These are phyloP conservation scores for Pseudococcus viburni DNA, from an alignment of 2,888 invertebrate species.

Conservation along the genomic window DNA sequence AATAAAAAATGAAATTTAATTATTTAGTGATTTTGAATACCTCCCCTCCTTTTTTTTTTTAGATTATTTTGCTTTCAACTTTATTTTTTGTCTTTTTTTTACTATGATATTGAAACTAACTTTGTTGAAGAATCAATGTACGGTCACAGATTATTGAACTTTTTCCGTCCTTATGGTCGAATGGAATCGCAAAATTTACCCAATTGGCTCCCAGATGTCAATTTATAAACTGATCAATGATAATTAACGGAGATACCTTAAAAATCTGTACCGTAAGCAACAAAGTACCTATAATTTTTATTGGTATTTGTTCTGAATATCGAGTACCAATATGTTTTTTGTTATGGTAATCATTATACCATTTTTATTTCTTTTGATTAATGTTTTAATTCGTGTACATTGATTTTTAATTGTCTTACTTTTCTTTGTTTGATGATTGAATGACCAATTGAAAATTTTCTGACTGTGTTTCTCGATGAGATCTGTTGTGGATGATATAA, in stretches of 20 bases:
- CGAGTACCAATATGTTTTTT: not conserved
- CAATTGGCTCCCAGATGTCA: constrained; percentile 8
- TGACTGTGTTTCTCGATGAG: not conserved
- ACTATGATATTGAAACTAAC: not conserved
- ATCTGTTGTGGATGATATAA: not conserved
- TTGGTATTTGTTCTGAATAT: not conserved
- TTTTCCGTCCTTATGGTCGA: constrained; percentile 6
- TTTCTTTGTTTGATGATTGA: not conserved
- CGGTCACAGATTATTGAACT: constrained; percentile 15
- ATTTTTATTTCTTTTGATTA: not conserved
- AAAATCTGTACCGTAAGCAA: constrained; percentile 25
- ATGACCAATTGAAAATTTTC: not conserved
- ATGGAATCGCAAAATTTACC: not conserved
- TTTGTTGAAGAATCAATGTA: not conserved
- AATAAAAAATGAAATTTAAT: not conserved
- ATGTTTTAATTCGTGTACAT: not conserved
- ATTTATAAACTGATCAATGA: not conserved
- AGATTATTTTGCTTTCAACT: not conserved
- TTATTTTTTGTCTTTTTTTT: not conserved
- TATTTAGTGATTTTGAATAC: not conserved
- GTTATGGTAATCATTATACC: not conserved
- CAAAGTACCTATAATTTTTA: not conserved
- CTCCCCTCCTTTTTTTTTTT: too few relatives aligned
- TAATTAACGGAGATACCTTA: not conserved
- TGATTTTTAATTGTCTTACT: not conserved